Evolutionary conservation across 1,140 invertebrate genomes (phyloP).

Genomic region (Ceratosolen fusciceps): DNA sequence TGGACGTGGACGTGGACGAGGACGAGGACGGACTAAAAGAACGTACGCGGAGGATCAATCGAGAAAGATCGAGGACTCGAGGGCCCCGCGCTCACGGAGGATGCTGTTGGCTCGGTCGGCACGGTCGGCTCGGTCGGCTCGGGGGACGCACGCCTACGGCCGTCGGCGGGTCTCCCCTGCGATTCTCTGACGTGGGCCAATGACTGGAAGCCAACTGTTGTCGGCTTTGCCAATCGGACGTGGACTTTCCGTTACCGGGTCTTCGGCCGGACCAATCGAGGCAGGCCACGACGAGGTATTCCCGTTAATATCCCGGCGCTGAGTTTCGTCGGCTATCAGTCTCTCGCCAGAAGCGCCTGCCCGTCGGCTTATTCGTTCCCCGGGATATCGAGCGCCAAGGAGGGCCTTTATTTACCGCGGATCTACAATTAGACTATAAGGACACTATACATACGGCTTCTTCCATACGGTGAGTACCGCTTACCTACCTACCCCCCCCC

Average conservation of each 20-base stretch:
- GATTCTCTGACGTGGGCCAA: constrained; percentile 72
- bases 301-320: constrained; percentile 69
- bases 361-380: neutral
- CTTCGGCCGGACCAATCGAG: constrained; percentile 66
- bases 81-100: neutral
- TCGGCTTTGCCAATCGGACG: constrained; percentile 57
- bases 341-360: constrained; percentile 50
- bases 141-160: neutral
- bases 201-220: constrained; percentile 69
- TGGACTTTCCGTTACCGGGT: constrained; percentile 58
- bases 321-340: constrained; percentile 63
- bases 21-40: too few relatives aligned
- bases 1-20: too few relatives aligned
- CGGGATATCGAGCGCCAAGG: neutral
- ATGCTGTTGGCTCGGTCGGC: neutral
- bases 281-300: constrained; percentile 70
- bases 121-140: neutral
- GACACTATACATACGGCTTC: too few relatives aligned
- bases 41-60: too few relatives aligned
- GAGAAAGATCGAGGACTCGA: too few relatives aligned
- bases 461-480: constrained; percentile 21
- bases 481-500: too few relatives aligned
- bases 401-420: constrained; percentile 18
- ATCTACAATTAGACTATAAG: too few relatives aligned
- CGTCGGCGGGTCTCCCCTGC: neutral